Percentiles rank a stretch among this genome's conserved stretches.
These are phyloP conservation scores for Macrosiphum euphorbiae DNA, from an alignment of 2,888 invertebrate species.

Conservation along the genomic window DNA sequence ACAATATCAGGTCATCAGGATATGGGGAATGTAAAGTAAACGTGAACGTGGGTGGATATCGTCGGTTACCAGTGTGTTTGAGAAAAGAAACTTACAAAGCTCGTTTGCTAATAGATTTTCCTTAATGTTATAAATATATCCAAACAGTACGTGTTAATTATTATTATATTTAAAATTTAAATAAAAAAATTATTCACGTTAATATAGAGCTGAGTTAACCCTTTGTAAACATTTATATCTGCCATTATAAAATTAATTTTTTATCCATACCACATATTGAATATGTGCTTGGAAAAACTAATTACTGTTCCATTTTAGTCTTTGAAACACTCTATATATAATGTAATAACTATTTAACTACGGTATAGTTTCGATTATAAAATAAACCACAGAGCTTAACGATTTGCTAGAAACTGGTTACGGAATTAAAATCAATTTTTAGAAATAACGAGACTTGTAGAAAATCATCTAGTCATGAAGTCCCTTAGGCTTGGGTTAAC, in stretches of 20 bases:
- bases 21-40: neutral
- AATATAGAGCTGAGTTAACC: neutral
- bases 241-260: neutral
- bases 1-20: slow-evolving; percentile 14
- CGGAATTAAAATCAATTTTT: slow-evolving; percentile 43
- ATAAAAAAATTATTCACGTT: neutral
- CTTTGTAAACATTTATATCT: neutral
- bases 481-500: neutral
- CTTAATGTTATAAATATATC: slow-evolving; percentile 7
- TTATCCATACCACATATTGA: neutral
- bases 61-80: neutral
- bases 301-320: neutral
- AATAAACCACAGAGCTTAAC: slow-evolving; percentile 25
- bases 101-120: neutral
- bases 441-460: slow-evolving; percentile 43
- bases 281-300: neutral
- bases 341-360: neutral
- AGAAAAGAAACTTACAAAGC: neutral
- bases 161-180: neutral
- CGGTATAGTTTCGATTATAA: slow-evolving; percentile 6
- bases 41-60: neutral
- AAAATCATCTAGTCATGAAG: slow-evolving; percentile 46
- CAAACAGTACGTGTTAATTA: neutral
- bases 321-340: neutral
- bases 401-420: slow-evolving; percentile 36